Conservation (phyloP, 2,797 vertebrate genomes). For the Cuculus canorus region DNA sequence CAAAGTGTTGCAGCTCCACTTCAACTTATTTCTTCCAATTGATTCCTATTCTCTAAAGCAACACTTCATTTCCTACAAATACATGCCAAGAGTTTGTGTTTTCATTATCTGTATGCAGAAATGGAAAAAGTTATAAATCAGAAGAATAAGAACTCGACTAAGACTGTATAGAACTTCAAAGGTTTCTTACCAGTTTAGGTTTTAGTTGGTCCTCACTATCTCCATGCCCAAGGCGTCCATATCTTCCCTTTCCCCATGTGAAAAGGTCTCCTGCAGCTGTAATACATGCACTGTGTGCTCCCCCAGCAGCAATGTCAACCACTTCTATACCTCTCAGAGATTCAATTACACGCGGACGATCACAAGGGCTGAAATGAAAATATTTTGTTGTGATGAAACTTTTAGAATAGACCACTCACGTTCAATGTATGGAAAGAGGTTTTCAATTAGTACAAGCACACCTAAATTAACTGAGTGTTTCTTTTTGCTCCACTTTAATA, state of each 20-base stretch:
- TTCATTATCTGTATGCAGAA: neutral
- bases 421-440: neutral
- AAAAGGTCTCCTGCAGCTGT: constrained; percentile 96
- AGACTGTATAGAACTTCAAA: neutral
- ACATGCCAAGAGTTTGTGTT: neutral
- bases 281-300: constrained; percentile 96
- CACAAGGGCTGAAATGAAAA: constrained; percentile 87
- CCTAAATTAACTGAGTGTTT: neutral
- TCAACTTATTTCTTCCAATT: neutral
- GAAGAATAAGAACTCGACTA: neutral
- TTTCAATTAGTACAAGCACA: neutral
- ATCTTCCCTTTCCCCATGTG: constrained; percentile 97
- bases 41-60: neutral
- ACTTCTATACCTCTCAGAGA: constrained; percentile 95
- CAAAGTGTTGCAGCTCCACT: neutral
- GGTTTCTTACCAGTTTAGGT: constrained; percentile 89
- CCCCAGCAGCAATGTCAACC: constrained; percentile 94
- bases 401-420: neutral
- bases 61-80: neutral
- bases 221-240: constrained; percentile 94
- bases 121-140: neutral
- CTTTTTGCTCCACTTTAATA: neutral
- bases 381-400: neutral
- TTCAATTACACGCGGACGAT: constrained; percentile 96
- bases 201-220: constrained; percentile 99